Evolutionary conservation across 2,888 invertebrate genomes (phyloP).

Genomic region (Dasysyrphus albostriatus): DNA sequence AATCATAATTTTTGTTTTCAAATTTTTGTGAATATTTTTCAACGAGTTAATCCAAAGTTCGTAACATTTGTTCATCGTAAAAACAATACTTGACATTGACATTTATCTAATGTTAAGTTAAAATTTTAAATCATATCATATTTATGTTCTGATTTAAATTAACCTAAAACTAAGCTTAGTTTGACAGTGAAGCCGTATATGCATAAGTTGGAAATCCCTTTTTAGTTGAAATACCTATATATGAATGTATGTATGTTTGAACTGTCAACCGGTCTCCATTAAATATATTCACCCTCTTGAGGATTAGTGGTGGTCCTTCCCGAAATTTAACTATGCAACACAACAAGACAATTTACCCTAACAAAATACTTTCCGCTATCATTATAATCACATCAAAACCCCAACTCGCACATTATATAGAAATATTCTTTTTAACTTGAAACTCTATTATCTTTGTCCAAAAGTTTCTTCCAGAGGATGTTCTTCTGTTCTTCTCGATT

Average conservation of each 20-base stretch:
- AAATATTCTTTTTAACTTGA: slow-evolving; percentile 68
- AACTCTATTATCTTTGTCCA: slow-evolving; percentile 71
- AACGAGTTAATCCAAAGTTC: too few relatives aligned
- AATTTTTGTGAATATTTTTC: too few relatives aligned
- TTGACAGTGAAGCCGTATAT: neutral
- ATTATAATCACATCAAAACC: slow-evolving; percentile 74
- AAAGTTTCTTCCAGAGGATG: slow-evolving; percentile 60
- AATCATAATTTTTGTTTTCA: too few relatives aligned
- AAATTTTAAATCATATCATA: neutral
- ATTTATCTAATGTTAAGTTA: too few relatives aligned
- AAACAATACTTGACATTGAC: too few relatives aligned
- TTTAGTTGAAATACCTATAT: neutral
- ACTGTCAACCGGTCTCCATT: slow-evolving; percentile 39
- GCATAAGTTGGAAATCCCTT: neutral
- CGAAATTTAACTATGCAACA: slow-evolving; percentile 20
- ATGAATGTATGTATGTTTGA: neutral
- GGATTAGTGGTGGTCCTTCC: slow-evolving; percentile 28
- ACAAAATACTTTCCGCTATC: slow-evolving; percentile 63
- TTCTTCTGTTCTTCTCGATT: slow-evolving; percentile 53
- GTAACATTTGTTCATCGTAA: too few relatives aligned
- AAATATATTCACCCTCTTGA: slow-evolving; percentile 47
- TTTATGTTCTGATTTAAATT: slow-evolving; percentile 1
- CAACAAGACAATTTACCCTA: slow-evolving; percentile 31
- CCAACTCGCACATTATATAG: slow-evolving; percentile 63
- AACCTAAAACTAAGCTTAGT: neutral